A percentile compares a stretch with the other conserved stretches of the same genome.
Evolutionary conservation across 2,888 invertebrate genomes (phyloP).

Genomic region (Lepidochitona cinerea): DNA sequence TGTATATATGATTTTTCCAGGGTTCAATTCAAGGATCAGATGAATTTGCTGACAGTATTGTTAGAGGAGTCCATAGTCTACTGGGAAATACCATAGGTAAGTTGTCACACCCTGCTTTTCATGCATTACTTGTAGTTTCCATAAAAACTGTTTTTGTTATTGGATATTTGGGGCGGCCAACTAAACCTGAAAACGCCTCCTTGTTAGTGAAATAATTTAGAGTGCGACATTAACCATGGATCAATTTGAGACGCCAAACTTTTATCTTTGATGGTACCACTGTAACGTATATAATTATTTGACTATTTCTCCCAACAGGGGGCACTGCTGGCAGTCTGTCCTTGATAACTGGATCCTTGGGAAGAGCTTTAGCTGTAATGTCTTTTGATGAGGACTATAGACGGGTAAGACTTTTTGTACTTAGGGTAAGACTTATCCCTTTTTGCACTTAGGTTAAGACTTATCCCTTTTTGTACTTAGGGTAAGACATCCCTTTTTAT

Average conservation of each 20-base stretch:
- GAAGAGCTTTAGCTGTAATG: conserved; percentile 71
- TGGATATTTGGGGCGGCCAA: not conserved
- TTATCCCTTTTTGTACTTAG: no score
- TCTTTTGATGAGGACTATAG: conserved; percentile 74
- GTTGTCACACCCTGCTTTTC: conserved; percentile 17
- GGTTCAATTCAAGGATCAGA: conserved; percentile 72
- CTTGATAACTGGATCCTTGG: conserved; percentile 72
- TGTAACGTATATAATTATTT: no score
- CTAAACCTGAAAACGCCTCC: not conserved
- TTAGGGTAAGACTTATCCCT: no score
- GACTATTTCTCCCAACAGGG: no score
- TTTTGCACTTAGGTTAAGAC: no score
- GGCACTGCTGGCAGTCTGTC: conserved; percentile 71
- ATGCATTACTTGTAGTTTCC: not conserved
- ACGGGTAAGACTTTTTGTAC: conserved; percentile 70
- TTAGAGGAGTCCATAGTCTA: conserved; percentile 71
- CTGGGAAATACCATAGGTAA: conserved; percentile 72
- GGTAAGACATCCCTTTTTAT: no score
- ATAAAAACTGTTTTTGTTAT: not conserved
- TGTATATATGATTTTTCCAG: no score
- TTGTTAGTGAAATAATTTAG: no score
- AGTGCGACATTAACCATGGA: not conserved
- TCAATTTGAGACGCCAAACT: not conserved
- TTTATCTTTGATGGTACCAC: no score
- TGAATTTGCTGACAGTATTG: conserved; percentile 73